phyloP scores from a whole-genome alignment of 2,797 vertebrate species.

The Neostethus bicornis region DNA sequence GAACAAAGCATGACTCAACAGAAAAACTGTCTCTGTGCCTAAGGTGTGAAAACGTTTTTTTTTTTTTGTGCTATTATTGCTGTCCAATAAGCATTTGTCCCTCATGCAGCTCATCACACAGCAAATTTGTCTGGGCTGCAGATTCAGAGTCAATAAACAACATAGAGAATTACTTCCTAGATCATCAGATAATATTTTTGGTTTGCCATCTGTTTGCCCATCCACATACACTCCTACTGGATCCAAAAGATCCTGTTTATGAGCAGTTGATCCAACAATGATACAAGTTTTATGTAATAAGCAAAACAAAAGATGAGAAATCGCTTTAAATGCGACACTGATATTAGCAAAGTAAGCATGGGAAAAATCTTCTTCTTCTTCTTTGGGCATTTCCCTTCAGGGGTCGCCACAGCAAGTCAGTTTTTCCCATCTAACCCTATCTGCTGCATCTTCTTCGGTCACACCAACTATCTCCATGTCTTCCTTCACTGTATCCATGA shows the following conservation, averaged over 20 bases:
- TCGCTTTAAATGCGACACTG: too few species aligned
- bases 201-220: neutral
- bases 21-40: neutral
- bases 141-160: neutral
- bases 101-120: neutral
- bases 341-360: too few species aligned
- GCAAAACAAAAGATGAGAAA: too few species aligned
- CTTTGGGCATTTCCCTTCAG: too few species aligned
- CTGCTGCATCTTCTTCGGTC: too few species aligned
- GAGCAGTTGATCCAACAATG: neutral
- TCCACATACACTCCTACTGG: neutral
- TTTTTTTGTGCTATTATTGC: neutral
- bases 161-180: neutral
- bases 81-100: neutral
- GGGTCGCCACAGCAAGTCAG: too few species aligned
- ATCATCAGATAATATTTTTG: neutral
- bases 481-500: too few species aligned
- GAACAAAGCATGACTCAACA: neutral
- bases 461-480: too few species aligned
- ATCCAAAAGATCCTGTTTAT: neutral
- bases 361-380: too few species aligned
- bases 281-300: too few species aligned
- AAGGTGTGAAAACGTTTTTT: neutral
- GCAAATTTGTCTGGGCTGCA: neutral
- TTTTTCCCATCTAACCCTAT: too few species aligned